These are phyloP conservation scores for Pseudomyrmex gracilis DNA, from an alignment of 1,140 invertebrate species.

Conservation along the genomic window DNA sequence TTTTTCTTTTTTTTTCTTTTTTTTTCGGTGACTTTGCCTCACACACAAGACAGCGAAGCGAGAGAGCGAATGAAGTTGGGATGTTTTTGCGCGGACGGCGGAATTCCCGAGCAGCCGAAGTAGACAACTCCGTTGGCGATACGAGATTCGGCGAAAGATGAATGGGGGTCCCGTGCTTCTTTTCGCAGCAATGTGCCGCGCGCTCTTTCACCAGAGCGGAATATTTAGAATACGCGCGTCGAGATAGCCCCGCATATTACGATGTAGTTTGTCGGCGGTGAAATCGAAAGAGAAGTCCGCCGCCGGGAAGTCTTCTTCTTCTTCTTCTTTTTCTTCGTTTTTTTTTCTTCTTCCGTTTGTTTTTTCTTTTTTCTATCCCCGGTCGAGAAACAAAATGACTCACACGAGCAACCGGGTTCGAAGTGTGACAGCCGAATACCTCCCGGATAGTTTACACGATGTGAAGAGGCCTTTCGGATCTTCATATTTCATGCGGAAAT, in stretches of 20 bases:
- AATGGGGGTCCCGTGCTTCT: slow-evolving; percentile 14
- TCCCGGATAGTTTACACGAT: slow-evolving; percentile 23
- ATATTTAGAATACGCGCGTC: slow-evolving; percentile 43
- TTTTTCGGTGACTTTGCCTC: background rate
- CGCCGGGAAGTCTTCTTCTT: background rate
- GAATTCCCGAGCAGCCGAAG: slow-evolving; percentile 27
- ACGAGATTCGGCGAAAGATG: slow-evolving; percentile 33
- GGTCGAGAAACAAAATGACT: background rate
- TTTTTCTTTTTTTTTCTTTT: background rate
- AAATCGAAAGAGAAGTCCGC: slow-evolving; percentile 55
- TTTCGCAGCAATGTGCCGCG: background rate
- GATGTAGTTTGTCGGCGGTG: slow-evolving; percentile 1
- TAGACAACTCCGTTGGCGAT: slow-evolving; percentile 41
- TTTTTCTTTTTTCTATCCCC: too few species aligned
- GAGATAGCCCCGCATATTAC: slow-evolving; percentile 46
- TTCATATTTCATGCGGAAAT: slow-evolving; percentile 8
- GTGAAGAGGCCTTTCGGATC: slow-evolving; percentile 38
- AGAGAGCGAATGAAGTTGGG: slow-evolving; percentile 37
- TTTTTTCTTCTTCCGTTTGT: too few species aligned
- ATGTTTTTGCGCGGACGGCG: slow-evolving; percentile 26
- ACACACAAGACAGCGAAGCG: background rate
- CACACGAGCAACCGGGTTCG: slow-evolving; percentile 32
- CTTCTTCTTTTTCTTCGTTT: too few species aligned
- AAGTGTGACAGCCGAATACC: slow-evolving; percentile 52
- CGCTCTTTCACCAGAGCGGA: background rate